phyloP scores from a whole-genome alignment of 2,797 vertebrate species.

The Chromobotia macracanthus region DNA sequence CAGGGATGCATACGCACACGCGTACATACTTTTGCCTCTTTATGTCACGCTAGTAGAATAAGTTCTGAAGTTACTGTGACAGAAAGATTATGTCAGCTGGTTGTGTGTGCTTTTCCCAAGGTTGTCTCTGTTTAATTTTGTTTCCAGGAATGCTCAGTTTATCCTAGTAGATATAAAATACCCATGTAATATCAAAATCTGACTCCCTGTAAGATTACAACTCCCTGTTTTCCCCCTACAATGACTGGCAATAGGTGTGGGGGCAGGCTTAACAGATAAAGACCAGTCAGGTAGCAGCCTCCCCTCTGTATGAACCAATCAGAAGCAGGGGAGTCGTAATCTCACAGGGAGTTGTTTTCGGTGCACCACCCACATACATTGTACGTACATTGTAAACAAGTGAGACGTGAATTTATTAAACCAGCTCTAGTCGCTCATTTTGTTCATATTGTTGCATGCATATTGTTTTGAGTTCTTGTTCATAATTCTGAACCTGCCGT shows the following conservation, averaged over 20 bases:
- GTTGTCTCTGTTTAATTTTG: slow-evolving; percentile 38
- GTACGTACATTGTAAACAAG: no score
- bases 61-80: slow-evolving; percentile 46
- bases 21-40: slow-evolving; percentile 47
- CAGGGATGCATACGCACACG: slow-evolving; percentile 32
- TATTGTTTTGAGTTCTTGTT: slow-evolving; percentile 23
- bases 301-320: no score
- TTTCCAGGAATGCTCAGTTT: slow-evolving; percentile 31
- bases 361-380: no score
- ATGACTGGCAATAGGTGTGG: no score
- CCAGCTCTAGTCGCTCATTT: neutral
- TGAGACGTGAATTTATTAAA: neutral
- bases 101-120: slow-evolving; percentile 42
- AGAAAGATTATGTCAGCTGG: slow-evolving; percentile 56
- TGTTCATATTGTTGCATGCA: slow-evolving; percentile 8
- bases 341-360: no score
- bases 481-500: slow-evolving; percentile 18
- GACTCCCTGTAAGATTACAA: no score
- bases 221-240: no score
- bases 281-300: no score
- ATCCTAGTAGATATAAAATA: slow-evolving; percentile 2
- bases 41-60: slow-evolving; percentile 49
- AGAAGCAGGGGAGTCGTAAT: no score
- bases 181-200: no score
- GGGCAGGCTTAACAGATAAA: no score